phyloP scores from a whole-genome alignment of 2,113 vertebrate genomes.

The Dromaius novaehollandiae region DNA sequence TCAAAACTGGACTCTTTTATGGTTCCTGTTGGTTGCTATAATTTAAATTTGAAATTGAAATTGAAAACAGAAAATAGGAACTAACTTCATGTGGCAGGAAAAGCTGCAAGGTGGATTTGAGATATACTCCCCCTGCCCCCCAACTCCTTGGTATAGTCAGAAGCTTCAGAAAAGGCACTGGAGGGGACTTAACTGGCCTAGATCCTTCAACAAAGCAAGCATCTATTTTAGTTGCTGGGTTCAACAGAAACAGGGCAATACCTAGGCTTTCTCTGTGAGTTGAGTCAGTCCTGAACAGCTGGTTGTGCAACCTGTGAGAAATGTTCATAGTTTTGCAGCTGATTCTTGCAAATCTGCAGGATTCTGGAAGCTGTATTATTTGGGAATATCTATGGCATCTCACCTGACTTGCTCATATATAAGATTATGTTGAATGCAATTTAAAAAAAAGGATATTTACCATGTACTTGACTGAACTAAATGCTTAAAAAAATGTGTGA shows the following conservation, averaged over 20 bases:
- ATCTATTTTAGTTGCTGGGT: not conserved
- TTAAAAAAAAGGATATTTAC: not conserved
- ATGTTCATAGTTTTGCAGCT: not conserved
- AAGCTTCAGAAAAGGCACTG: not conserved
- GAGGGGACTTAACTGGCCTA: not conserved
- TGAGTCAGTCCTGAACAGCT: not conserved
- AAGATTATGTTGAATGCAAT: not conserved
- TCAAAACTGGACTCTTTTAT: not conserved
- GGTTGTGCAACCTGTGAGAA: not conserved
- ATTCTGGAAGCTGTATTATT: not conserved
- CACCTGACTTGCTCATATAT: not conserved
- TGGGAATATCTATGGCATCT: not conserved
- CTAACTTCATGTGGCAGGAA: rapidly evolving
- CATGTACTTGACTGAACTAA: not conserved
- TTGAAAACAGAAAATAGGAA: not conserved
- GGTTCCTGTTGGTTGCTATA: not conserved
- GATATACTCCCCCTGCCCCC: not conserved
- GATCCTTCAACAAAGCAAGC: not conserved
- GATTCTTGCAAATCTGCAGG: not conserved
- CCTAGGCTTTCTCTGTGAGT: not conserved
- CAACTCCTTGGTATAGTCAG: not conserved
- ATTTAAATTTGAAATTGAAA: not conserved
- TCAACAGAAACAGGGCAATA: not conserved
- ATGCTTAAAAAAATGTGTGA: not conserved
- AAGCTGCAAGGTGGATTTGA: not conserved